These are phyloP conservation scores for Dyspetes luteomarginatus DNA, from an alignment of 2,888 invertebrate species.

Conservation along the genomic window DNA sequence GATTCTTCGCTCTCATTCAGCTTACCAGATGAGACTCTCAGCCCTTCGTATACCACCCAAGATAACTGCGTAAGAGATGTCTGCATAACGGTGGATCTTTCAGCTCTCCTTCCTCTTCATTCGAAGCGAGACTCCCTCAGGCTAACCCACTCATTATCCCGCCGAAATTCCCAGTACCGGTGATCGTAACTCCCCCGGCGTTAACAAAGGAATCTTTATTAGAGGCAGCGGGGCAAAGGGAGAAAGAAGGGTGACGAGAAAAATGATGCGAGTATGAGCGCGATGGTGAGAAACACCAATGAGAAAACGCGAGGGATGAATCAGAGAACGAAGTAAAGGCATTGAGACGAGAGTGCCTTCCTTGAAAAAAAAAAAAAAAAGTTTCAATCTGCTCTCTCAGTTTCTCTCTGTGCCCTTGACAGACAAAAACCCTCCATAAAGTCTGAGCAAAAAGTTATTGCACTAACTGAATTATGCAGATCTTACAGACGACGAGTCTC, in stretches of 20 bases:
- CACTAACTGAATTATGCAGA: constrained; percentile 18
- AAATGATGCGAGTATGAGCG: constrained; percentile 4
- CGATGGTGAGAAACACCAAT: constrained; percentile 1
- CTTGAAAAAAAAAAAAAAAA: background rate
- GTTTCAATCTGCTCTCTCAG: background rate
- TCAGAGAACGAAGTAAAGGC: constrained; percentile 1
- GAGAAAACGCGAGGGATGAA: background rate
- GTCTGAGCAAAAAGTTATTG: constrained; percentile 12
- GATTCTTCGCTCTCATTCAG: background rate
- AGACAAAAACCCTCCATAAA: constrained; percentile 2
- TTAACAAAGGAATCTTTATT: constrained; percentile 75
- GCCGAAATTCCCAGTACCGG: constrained; percentile 26
- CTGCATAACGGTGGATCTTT: constrained; percentile 4
- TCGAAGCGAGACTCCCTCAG: constrained; percentile 11
- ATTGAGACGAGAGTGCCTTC: constrained; percentile 55
- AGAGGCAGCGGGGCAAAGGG: constrained; percentile 59
- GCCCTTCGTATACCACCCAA: background rate
- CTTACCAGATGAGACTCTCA: background rate
- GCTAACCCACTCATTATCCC: constrained; percentile 38
- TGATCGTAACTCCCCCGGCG: constrained; percentile 23
- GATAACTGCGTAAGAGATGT: background rate
- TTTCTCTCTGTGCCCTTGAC: constrained; percentile 2
- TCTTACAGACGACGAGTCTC: background rate
- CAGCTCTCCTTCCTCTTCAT: constrained; percentile 5
- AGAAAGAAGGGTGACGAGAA: constrained; percentile 47